Conservation (phyloP, 2,888 invertebrate genomes). For the Crematogaster levior region DNA sequence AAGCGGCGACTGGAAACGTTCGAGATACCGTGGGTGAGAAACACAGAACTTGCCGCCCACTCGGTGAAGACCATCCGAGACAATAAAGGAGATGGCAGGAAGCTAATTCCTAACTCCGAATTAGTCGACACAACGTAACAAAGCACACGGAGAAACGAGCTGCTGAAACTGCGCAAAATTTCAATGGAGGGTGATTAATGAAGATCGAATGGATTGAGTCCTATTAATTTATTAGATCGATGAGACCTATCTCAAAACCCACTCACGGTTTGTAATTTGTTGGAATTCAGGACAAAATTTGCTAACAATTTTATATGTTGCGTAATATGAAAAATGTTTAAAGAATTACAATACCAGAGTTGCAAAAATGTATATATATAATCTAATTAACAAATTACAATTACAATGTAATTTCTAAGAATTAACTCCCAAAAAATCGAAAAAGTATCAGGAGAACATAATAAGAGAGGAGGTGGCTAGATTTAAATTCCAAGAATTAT, state of each 20-base stretch:
- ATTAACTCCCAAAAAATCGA: too few relatives aligned
- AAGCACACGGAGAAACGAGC: background rate
- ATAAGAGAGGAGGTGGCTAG: too few relatives aligned
- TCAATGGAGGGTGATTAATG: background rate
- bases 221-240: background rate
- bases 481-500: too few relatives aligned
- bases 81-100: slow-evolving; percentile 37
- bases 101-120: slow-evolving; percentile 35
- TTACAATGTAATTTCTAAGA: too few relatives aligned
- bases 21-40: slow-evolving; percentile 41
- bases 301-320: background rate
- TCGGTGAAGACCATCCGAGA: slow-evolving; percentile 3
- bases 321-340: background rate
- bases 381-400: too few relatives aligned
- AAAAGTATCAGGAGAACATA: too few relatives aligned
- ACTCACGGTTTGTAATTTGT: background rate
- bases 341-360: too few relatives aligned
- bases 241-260: background rate
- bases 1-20: slow-evolving; percentile 36
- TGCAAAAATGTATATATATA: too few relatives aligned
- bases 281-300: background rate
- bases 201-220: background rate
- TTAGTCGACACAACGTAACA: slow-evolving; percentile 18
- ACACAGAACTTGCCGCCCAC: slow-evolving; percentile 3
- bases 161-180: background rate